Evolutionary conservation across 2,797 vertebrate species (phyloP), one percentile per base, ranked within the genome.

Genomic region (Pangasius mekongensis): DNA sequence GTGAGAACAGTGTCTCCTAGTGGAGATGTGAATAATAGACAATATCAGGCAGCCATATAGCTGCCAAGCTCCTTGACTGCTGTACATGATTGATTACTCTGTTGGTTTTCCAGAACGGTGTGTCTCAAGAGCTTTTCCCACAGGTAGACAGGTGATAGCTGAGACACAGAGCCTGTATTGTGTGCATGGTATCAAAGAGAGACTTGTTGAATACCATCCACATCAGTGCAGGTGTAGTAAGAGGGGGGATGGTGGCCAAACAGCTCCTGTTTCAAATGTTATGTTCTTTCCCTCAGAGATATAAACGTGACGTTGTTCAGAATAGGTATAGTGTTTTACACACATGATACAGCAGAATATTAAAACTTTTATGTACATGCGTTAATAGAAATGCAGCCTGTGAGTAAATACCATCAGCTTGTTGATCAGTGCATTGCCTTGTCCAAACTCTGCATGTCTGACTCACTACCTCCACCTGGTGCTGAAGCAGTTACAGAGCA

Each of bases 141-240:
- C 88, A 87, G 82, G 76, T 82, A 87, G 87, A 84, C 87, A 90
- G 87, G 84, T 90, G 83, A 88, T 47, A 90, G 81, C 74, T 90
- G 90, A 91, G 89, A 93, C 90, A 96, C 94, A 96, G 94, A 95
- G 94, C 92, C 91, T 85, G 91, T 92, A 95, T 96, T 96, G 96
- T 96, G 91, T 92, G 91, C 43, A 67, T 90, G 73, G 83, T 92
- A 95, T 96, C 95, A 96, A 96, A 96, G 96, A 93, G 93, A 93
- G 93, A 95, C 92, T 94, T 96, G 95, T 95, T 94, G 85, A 92
- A 93, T 95, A 95, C 96, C 95, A 92, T 90, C 91, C 91, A 94
- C 92, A 95, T 95, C 94, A 95, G 94, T 93, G 93, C 95, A 96
- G 95, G 95, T 96, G 96, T 93, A 85, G 58, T 60, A 86, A 9